Conservation (phyloP, 2,113 vertebrate genomes). For the Osmerus mordax region DNA sequence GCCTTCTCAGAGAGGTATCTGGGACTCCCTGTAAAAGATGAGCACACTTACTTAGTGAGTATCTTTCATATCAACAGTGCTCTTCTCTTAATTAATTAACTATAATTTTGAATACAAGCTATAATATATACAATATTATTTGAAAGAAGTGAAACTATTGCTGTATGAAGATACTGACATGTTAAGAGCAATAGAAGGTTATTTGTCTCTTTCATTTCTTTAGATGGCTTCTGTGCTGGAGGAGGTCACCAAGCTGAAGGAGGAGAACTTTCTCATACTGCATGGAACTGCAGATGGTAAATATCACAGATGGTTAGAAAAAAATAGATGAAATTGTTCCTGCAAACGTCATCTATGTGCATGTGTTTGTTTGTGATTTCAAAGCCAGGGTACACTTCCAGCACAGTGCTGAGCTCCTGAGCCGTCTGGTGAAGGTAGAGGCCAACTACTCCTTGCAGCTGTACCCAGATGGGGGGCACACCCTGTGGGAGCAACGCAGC, state of each 20-base stretch:
- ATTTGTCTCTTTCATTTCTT: slow-evolving; percentile 16
- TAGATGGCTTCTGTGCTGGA: slow-evolving; percentile 77
- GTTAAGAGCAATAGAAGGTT: neutral
- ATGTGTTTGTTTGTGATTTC: slow-evolving; percentile 19
- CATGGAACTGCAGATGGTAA: slow-evolving; percentile 82
- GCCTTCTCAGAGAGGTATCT: slow-evolving; percentile 78
- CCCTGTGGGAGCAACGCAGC: slow-evolving; percentile 64
- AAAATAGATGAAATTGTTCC: too few relatives aligned
- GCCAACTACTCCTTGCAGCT: slow-evolving; percentile 79
- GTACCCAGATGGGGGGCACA: slow-evolving; percentile 78
- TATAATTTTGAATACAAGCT: neutral
- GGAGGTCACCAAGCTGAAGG: slow-evolving; percentile 73
- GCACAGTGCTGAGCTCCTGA: slow-evolving; percentile 79
- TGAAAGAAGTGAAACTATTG: neutral
- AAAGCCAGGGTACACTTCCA: slow-evolving; percentile 80
- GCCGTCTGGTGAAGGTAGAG: slow-evolving; percentile 72
- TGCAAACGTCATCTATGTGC: neutral
- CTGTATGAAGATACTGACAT: neutral
- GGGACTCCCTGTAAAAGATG: slow-evolving; percentile 75
- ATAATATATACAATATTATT: neutral
- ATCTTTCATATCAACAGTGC: neutral
- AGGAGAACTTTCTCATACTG: slow-evolving; percentile 73
- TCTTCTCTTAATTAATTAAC: neutral
- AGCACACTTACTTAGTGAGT: slow-evolving; percentile 73
- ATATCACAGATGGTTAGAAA: too few relatives aligned